Evolutionary conservation across 2,888 invertebrate genomes (phyloP).

Genomic region (Lordiphosa andalusiaca): DNA sequence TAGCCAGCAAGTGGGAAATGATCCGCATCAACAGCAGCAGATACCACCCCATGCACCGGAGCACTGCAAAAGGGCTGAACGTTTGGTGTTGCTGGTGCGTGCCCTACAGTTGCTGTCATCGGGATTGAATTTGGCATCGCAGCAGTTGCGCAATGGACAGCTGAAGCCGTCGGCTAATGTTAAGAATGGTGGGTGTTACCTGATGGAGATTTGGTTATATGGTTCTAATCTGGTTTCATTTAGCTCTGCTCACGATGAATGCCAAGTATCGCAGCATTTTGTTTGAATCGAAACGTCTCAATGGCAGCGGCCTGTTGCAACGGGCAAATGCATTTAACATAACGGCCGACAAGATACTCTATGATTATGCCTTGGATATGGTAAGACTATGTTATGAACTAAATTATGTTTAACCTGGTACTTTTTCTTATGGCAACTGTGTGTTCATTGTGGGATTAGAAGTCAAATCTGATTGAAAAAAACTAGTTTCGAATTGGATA

Average conservation of each 20-base stretch:
- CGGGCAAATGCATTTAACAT: conserved; percentile 87
- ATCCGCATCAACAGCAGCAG: conserved; percentile 57
- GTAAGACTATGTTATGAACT: conserved; percentile 81
- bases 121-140: conserved; percentile 93
- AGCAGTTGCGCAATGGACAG: conserved; percentile 90
- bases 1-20: conserved; percentile 56
- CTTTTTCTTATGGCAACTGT: too few species aligned
- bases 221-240: neutral
- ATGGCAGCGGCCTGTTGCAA: conserved; percentile 86
- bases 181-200: conserved; percentile 85
- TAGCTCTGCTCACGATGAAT: conserved; percentile 93
- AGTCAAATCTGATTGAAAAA: too few species aligned
- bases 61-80: conserved; percentile 80
- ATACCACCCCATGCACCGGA: conserved; percentile 81
- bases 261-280: conserved; percentile 94
- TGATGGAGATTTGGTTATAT: neutral
- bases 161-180: conserved; percentile 95
- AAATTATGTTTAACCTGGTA: too few species aligned
- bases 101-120: conserved; percentile 96
- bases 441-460: too few species aligned
- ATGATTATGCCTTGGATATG: conserved; percentile 98
- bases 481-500: too few species aligned
- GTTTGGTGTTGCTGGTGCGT: conserved; percentile 81
- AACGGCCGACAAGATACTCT: conserved; percentile 97
- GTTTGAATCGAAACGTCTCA: conserved; percentile 92